Base-by-base conservation (phyloP, 2,113 vertebrate species). In the Alaudala cheleensis region DNA sequence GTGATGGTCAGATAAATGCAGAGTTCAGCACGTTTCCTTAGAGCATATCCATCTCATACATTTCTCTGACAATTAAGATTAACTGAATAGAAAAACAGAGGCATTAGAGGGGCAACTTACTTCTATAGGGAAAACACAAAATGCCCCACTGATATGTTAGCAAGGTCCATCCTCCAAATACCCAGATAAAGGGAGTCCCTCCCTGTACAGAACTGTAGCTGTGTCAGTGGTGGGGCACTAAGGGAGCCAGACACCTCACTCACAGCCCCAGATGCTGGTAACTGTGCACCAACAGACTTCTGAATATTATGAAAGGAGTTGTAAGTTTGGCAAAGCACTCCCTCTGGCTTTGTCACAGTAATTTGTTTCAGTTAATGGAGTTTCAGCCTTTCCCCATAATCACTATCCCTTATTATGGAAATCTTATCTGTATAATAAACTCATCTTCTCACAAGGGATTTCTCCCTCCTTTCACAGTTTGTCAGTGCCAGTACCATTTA, bases 351-450 rank as follows among this genome's bases (percentile, higher is more conserved):
- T 95, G 88, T 95, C 79, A 95, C 53, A 96, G 90, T 84, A 90
- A 96, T 96, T 96, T 95, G 90, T 95, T 97, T 95, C 93, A 90
- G 93, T 95, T 97, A 97, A 95, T 96, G 82, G 90, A 88, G 92
- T 90, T 95, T 94, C 92, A 95, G 85, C 71, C 94, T 93, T 93
- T 94, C 88, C 79, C 82, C 82, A 86, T 96, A 94, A 94, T 95
- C 87, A 81, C 94, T 96, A 93, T 78, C 88, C 85, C 88, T 92
- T 96, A 90, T 94, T 95, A 96, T 90, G 90, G 94, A 96, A 96
- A 95, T 95, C 95, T 96, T 96, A 95, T 93, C 92, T 93, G 84
- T 94, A 95, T 94, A 96, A 96, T 94, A 96, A 97, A 96, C 93
- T 96, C 91, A 64, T 94, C 83, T 69, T 91, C 92, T 90, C 95